Base-by-base conservation (phyloP, 2,113 vertebrate genomes). In the Takifugu flavidus region DNA sequence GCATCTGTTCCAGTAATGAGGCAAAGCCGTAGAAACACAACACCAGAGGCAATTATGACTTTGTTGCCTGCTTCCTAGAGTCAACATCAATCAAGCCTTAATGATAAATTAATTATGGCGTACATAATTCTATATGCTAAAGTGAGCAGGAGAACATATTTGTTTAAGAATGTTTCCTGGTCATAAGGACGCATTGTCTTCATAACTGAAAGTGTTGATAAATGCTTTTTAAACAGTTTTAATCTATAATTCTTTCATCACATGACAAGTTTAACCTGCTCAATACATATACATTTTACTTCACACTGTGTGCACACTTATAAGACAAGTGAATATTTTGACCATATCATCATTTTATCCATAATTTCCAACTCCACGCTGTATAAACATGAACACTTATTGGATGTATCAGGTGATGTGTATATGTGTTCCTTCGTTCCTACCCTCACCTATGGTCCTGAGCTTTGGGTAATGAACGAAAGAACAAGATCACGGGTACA, bases 31-130 rank as follows among this genome's bases (percentile, higher is more conserved):
- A 72, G 53, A 65, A 86, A 78, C 72, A 76, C 69, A 85, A 85
- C 76, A 82, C 74, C 49, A 68, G 80, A 70, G 75, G 69, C 86
- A 89, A 87, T 88, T 86, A 88, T 77, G 62, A 69, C 59, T 70
- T 79, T 72, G 67, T 63, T 80, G 81, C 88, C 69, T 71, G 82
- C 69, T 74, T 82, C 60, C 65, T 56, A 55, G 79, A 77, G 77
- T 72, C 56, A 25, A 82, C 81, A 86, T 89, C 82, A 82, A 84
- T 87, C 78, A 86, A 68, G 47, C 29, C 71, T 74, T 85, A 86
- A 88, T 89, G 80, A 85, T 45, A 87, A 89, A 90, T 90, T 88
- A 89, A 89, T 91, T 89, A 83, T 61, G 70, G 67, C 60, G 46
- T 15, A 70, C 83, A 85, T 84, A 82, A 82, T 75, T 82, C 53